Conservation (phyloP, 2,113 vertebrate genomes). For the Tonatia bakeri region DNA sequence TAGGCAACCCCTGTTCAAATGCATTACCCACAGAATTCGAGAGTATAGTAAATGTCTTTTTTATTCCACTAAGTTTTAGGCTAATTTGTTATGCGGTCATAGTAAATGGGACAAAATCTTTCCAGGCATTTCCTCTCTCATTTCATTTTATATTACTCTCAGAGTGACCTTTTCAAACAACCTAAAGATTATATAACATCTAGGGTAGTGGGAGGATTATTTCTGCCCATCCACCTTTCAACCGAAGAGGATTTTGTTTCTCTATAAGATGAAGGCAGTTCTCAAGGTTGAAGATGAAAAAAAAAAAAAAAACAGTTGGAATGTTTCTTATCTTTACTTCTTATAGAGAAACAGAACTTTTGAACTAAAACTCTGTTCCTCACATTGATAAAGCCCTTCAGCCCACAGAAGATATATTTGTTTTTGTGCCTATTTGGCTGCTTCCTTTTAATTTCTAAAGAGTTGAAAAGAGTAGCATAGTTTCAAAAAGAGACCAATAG, state of each 20-base stretch:
- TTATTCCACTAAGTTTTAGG: not conserved
- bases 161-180: conserved; percentile 20
- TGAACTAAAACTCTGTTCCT: conserved; percentile 29
- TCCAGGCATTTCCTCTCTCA: not conserved
- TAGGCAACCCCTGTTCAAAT: not conserved
- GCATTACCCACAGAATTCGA: not conserved
- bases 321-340: conserved; percentile 34
- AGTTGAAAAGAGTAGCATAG: not conserved
- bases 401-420: conserved; percentile 13
- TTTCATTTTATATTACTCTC: not conserved
- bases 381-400: not conserved
- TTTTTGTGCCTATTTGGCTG: not conserved
- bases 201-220: not conserved
- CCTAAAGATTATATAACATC: not conserved
- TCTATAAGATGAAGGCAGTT: conserved; percentile 28
- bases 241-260: not conserved
- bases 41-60: not conserved
- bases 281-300: conserved; percentile 14
- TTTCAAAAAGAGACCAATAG: conserved; percentile 27
- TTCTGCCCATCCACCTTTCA: not conserved
- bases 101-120: not conserved
- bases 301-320: not conserved
- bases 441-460: conserved; percentile 37
- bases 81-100: not conserved
- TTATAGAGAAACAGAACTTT: not conserved